phyloP scores from a whole-genome alignment of 2,797 vertebrate species.

The Microctenopoma lineatum region DNA sequence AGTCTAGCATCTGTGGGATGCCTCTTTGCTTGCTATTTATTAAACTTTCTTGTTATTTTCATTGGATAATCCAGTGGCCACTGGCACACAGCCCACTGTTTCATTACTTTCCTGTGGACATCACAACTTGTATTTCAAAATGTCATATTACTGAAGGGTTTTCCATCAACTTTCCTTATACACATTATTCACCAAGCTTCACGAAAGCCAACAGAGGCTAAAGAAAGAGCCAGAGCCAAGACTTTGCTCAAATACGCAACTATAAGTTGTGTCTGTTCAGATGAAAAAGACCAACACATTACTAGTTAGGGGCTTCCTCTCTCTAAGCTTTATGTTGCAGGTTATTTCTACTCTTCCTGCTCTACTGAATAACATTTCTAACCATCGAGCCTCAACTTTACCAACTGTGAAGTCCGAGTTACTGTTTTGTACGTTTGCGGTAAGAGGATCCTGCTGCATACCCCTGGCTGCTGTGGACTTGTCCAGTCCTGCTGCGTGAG shows the following conservation, averaged over 20 bases:
- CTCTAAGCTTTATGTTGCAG: conserved; percentile 13
- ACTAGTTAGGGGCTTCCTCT: background rate
- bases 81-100: background rate
- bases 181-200: conserved; percentile 9
- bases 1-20: background rate
- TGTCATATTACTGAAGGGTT: background rate
- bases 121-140: background rate
- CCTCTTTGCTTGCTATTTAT: background rate
- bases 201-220: conserved; percentile 6
- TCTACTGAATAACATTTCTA: conserved; percentile 12
- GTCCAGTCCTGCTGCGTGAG: conserved; percentile 40
- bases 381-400: conserved; percentile 13
- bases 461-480: conserved; percentile 39
- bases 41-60: background rate
- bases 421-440: conserved; percentile 21
- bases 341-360: conserved; percentile 22
- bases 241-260: conserved; percentile 7
- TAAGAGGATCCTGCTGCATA: conserved; percentile 49
- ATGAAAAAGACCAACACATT: background rate
- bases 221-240: conserved; percentile 15
- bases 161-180: background rate
- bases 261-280: conserved; percentile 10
- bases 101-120: background rate
- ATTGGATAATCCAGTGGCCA: background rate
- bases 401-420: conserved; percentile 12